Evolutionary conservation across 2,797 vertebrate genomes (phyloP).

Genomic region (Tragopan temminckii): DNA sequence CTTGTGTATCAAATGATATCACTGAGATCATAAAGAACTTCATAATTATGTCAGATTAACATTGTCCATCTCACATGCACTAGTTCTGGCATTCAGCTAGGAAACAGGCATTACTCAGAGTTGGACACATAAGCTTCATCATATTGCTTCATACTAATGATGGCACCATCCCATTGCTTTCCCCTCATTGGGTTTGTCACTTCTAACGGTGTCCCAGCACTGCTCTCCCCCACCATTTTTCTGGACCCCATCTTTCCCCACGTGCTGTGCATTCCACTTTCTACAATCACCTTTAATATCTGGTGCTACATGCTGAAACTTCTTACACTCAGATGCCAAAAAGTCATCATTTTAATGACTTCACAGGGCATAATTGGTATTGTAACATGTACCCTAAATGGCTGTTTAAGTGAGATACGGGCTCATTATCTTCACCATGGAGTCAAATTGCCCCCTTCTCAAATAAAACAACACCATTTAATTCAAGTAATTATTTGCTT

Average conservation of each 20-base stretch:
- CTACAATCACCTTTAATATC: not conserved
- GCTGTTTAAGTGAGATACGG: not conserved
- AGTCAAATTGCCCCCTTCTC: not conserved
- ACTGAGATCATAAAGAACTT: not conserved
- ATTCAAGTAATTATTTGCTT: not conserved
- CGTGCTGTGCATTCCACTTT: not conserved
- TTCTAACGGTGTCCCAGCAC: not conserved
- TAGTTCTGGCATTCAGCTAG: not conserved
- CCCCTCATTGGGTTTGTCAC: not conserved
- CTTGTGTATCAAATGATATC: not conserved
- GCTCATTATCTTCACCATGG: not conserved
- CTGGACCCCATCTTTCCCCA: not conserved
- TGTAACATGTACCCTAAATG: not conserved
- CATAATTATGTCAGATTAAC: accelerated
- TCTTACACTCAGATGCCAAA: not conserved
- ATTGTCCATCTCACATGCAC: accelerated
- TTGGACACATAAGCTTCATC: accelerated
- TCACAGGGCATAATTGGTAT: not conserved
- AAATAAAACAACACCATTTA: not conserved
- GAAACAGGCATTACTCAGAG: accelerated
- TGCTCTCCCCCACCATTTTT: not conserved
- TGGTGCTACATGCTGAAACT: not conserved
- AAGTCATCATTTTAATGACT: slow-evolving; percentile 14
- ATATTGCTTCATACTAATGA: accelerated
- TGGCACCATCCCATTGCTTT: not conserved